A percentile compares a stretch with the other conserved stretches of the same genome.
phyloP scores from a whole-genome alignment of 1,140 invertebrate genomes.

The Drosophila pandora region DNA sequence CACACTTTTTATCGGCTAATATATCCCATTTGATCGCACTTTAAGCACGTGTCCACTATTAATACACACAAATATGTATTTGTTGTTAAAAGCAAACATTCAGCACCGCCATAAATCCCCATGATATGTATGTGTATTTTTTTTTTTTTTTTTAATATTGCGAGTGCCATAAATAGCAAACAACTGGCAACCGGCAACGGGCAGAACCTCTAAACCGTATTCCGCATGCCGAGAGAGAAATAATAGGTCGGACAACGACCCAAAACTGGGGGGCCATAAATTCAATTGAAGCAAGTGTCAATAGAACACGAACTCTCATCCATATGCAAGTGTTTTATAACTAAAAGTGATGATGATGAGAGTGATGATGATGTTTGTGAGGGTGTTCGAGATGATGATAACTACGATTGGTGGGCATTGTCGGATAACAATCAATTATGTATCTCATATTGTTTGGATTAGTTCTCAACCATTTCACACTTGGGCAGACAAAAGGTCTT shows the following conservation, averaged over 20 bases:
- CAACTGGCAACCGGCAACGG: slow-evolving; percentile 48
- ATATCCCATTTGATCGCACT: slow-evolving; percentile 20
- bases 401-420: slow-evolving; percentile 8
- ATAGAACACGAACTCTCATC: slow-evolving; percentile 61
- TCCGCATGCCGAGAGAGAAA: slow-evolving; percentile 2
- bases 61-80: not conserved
- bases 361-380: not conserved
- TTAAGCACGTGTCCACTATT: slow-evolving; percentile 25
- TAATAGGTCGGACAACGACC: slow-evolving; percentile 60
- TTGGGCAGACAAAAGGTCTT: slow-evolving; percentile 14
- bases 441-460: slow-evolving; percentile 60
- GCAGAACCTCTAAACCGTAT: slow-evolving; percentile 18
- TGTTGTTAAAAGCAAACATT: slow-evolving; percentile 22
- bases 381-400: too few relatives aligned
- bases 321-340: slow-evolving; percentile 34
- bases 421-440: slow-evolving; percentile 60
- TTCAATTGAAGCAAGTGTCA: slow-evolving; percentile 70
- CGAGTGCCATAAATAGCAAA: slow-evolving; percentile 42
- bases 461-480: slow-evolving; percentile 24
- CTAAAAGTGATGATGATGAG: slow-evolving; percentile 4
- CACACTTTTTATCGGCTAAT: slow-evolving; percentile 14
- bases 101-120: slow-evolving; percentile 30
- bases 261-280: slow-evolving; percentile 55
- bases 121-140: slow-evolving; percentile 7
- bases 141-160: slow-evolving; percentile 27